Conservation (phyloP, 2,888 invertebrate species). For the Bhutanitis thaidina region DNA sequence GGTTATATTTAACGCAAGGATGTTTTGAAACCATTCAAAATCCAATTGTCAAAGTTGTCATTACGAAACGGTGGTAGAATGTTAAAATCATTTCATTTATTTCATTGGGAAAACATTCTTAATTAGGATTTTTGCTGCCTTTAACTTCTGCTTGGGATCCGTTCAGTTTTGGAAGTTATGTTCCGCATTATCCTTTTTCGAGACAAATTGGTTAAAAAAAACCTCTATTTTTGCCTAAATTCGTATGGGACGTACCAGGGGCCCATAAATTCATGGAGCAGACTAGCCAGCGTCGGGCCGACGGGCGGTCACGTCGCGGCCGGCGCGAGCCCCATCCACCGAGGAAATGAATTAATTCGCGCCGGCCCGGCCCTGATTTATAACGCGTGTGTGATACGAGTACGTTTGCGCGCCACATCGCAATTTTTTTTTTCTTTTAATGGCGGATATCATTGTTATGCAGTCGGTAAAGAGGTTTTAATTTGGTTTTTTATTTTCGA, state of each 20-base stretch:
- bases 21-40: too few species aligned
- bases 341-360: conserved; percentile 60
- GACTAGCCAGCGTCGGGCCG: conserved; percentile 16
- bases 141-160: too few species aligned
- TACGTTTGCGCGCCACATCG: background rate
- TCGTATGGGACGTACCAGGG: conserved; percentile 1
- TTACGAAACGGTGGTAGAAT: too few species aligned
- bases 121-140: too few species aligned
- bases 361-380: conserved; percentile 48
- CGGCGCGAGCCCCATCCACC: conserved; percentile 29
- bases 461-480: conserved; percentile 1
- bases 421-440: background rate
- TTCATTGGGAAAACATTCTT: too few species aligned
- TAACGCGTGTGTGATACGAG: conserved; percentile 46
- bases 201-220: too few species aligned
- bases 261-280: conserved; percentile 11
- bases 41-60: too few species aligned
- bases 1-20: too few species aligned
- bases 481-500: background rate
- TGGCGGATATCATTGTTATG: too few species aligned
- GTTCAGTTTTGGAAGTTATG: too few species aligned
- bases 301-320: conserved; percentile 36
- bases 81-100: too few species aligned
- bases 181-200: too few species aligned
- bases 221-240: background rate